A percentile compares a stretch with the other conserved stretches of the same genome.
Evolutionary conservation across 1,140 invertebrate genomes (phyloP).

Genomic region (Cheumatopsyche charites): DNA sequence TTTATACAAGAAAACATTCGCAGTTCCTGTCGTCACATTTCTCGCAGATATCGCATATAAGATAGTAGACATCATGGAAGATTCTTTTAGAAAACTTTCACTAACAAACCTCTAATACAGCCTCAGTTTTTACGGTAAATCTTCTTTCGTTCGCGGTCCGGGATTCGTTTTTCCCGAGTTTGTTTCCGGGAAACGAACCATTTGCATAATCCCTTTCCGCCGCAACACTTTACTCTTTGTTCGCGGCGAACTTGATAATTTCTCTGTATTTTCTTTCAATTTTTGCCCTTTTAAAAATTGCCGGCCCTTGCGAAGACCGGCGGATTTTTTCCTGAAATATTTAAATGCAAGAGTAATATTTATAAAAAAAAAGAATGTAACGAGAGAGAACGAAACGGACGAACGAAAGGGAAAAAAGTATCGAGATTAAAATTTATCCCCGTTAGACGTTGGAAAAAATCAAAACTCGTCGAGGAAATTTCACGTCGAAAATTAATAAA

Average conservation of each 20-base stretch:
- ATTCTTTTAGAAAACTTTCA: slow-evolving; percentile 8
- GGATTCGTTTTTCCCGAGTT: slow-evolving; percentile 17
- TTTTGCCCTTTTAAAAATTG: slow-evolving; percentile 24
- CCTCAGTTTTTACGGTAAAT: slow-evolving; percentile 12
- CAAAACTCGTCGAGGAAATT: not conserved
- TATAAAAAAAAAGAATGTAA: slow-evolving; percentile 2
- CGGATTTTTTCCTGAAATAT: slow-evolving; percentile 4
- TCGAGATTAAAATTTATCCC: slow-evolving; percentile 20
- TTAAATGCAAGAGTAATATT: slow-evolving; percentile 7
- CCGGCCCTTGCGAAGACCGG: not conserved
- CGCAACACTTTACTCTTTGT: slow-evolving; percentile 34
- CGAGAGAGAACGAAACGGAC: not conserved
- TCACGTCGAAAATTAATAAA: slow-evolving; percentile 10
- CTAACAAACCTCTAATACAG: slow-evolving; percentile 20
- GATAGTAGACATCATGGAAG: no score
- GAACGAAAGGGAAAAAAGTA: slow-evolving; percentile 12
- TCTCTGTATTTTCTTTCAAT: slow-evolving; percentile 35
- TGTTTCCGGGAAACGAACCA: slow-evolving; percentile 29
- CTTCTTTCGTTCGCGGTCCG: slow-evolving; percentile 15
- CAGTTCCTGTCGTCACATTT: not conserved
- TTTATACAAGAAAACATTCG: no score
- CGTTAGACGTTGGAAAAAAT: slow-evolving; percentile 13
- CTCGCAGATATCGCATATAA: not conserved
- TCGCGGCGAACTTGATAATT: slow-evolving; percentile 32
- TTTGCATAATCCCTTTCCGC: slow-evolving; percentile 34